These are phyloP conservation scores for Lepidurus packardi DNA, from an alignment of 1,140 invertebrate genomes.

Conservation along the genomic window DNA sequence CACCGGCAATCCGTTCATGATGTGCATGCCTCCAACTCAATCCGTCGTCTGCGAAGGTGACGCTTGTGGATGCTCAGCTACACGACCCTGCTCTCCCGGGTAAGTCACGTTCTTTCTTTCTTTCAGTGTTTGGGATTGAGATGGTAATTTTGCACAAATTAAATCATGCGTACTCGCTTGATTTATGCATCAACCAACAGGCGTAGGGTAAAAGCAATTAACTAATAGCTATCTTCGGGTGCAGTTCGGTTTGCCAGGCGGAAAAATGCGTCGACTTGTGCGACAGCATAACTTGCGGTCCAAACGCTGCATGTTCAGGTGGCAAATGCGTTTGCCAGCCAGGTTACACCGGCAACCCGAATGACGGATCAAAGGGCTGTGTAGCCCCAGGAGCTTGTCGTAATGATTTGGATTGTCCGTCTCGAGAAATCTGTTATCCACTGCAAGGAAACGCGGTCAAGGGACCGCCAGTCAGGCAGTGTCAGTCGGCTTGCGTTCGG, in stretches of 20 bases:
- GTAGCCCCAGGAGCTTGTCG: slow-evolving; percentile 45
- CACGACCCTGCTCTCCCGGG: slow-evolving; percentile 65
- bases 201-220: not conserved
- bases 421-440: slow-evolving; percentile 77
- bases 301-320: slow-evolving; percentile 81
- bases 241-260: slow-evolving; percentile 20
- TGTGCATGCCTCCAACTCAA: slow-evolving; percentile 54
- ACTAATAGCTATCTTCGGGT: not conserved
- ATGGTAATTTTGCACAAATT: no score
- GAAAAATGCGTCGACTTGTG: slow-evolving; percentile 75
- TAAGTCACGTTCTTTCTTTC: slow-evolving; percentile 34
- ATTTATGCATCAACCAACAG: no score
- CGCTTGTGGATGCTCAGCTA: slow-evolving; percentile 56
- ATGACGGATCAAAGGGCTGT: slow-evolving; percentile 62
- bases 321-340: slow-evolving; percentile 55
- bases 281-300: slow-evolving; percentile 72
- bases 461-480: slow-evolving; percentile 41
- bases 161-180: no score
- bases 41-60: slow-evolving; percentile 53
- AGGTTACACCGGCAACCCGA: slow-evolving; percentile 64
- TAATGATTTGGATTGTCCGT: slow-evolving; percentile 71
- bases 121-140: no score
- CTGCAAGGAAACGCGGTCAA: slow-evolving; percentile 14
- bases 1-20: slow-evolving; percentile 76
- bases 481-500: slow-evolving; percentile 64